Base-by-base conservation (phyloP, 2,888 invertebrate species). In the Dryobotodes eremita region DNA sequence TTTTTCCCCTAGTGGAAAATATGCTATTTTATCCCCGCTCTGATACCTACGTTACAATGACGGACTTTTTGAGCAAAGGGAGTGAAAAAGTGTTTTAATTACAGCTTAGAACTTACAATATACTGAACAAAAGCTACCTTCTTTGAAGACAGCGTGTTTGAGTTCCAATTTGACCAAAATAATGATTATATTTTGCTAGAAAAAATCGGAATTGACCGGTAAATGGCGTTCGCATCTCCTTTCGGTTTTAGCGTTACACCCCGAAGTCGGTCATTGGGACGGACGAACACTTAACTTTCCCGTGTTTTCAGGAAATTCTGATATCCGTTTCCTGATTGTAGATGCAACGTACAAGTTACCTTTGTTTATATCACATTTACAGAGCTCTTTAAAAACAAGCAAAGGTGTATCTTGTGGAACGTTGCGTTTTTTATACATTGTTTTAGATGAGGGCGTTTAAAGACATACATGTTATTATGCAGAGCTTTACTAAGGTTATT, bases 301-400 rank as follows among this genome's bases (percentile, higher is more conserved):
- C 10, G 36, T 17, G 70, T 17, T 23, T 42, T 42, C 55, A 79
- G 64, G 64, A 79, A 79, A 79, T 71, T 62, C 20, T 11, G 26
- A 79, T 79, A 57, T 64, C 55, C 71, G 62, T 42, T 79, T 50
- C 62, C 23, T 70, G 53, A 55, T 78, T 62, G 46, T 62, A 17
- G 59, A 55, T 71, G 31, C 23, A 55, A 48, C 17, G 23, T 50
- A 17, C 17, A 61, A 10, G 13, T 4, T 50, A 10, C 2, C 10
- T 48, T 55, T 77, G n/a, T 64, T n/a, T 26, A 42, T 31, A 62
- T 23, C 13, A 23, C 5, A 36, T 36, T n/a, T 73, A n/a, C 10
- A n/a, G 36, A 48, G 31, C 48, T 36, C n/a, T 48, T 36, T 48
- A 66, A 48, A 5, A 50, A 13, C n/a, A 7, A 36, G 23, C 11